Evolutionary conservation across 2,888 invertebrate species (phyloP).

Genomic region (Harpagoxenus sublaevis): DNA sequence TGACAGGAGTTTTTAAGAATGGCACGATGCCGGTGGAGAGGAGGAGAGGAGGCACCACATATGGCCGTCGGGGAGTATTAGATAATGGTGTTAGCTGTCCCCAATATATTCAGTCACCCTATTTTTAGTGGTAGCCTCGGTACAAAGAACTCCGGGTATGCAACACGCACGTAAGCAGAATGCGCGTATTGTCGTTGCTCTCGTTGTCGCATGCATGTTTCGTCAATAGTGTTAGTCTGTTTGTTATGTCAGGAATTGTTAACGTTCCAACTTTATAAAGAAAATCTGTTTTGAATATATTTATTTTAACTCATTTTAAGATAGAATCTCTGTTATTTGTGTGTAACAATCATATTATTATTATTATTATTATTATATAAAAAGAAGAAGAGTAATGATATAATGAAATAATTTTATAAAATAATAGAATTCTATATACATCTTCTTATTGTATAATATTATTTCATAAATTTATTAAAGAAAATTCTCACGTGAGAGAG

Average conservation of each 20-base stretch:
- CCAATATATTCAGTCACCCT: conserved; percentile 71
- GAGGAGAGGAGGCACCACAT: conserved; percentile 80
- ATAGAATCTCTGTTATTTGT: not conserved
- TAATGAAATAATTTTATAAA: not conserved
- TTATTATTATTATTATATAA: not conserved
- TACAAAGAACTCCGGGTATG: conserved; percentile 78
- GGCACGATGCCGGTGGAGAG: conserved; percentile 74
- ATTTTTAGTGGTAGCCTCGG: conserved; percentile 74
- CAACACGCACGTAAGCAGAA: conserved; percentile 60
- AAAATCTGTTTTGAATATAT: not conserved
- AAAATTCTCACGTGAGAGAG: not conserved
- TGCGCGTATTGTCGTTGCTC: conserved; percentile 79
- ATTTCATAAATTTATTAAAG: not conserved
- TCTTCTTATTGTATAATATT: not conserved
- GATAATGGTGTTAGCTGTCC: conserved; percentile 84
- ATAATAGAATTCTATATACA: not conserved
- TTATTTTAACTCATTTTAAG: not conserved
- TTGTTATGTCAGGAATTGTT: conserved; percentile 70
- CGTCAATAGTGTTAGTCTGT: conserved; percentile 72
- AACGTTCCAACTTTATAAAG: not conserved
- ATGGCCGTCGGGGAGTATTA: conserved; percentile 84
- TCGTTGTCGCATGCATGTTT: conserved; percentile 66
- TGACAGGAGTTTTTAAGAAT: conserved; percentile 74
- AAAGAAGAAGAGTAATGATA: not conserved
- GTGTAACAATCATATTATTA: not conserved